Percentiles rank a stretch among this genome's conserved stretches.
phyloP scores from a whole-genome alignment of 2,797 vertebrate genomes.

The Hypotaenidia okinawae region DNA sequence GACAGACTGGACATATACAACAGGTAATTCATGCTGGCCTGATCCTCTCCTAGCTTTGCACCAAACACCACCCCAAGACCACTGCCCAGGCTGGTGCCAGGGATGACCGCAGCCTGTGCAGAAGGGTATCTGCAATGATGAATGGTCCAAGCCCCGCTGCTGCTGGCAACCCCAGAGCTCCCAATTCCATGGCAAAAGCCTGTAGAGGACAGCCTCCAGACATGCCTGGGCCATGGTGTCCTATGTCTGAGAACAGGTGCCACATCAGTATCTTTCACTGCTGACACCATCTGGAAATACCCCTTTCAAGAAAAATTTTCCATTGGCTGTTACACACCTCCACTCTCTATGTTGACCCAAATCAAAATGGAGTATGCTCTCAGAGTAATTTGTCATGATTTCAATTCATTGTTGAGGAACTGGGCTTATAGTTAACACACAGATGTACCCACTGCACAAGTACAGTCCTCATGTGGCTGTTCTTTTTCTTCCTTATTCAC shows the following conservation, averaged over 20 bases:
- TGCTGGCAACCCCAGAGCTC: neutral
- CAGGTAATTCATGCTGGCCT: neutral
- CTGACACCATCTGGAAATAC: neutral
- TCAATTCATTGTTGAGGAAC: neutral
- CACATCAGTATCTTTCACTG: neutral
- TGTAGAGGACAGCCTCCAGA: neutral
- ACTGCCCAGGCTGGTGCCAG: neutral
- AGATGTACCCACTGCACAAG: neutral
- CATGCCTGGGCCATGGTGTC: rapidly evolving
- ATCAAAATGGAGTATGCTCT: neutral
- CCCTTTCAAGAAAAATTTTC: neutral
- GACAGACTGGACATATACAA: rapidly evolving
- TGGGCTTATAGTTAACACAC: neutral
- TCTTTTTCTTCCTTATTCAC: neutral
- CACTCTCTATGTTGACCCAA: neutral
- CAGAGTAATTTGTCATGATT: neutral
- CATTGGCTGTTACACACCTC: neutral
- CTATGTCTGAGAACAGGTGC: neutral
- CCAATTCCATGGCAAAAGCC: rapidly evolving
- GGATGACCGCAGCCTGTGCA: neutral
- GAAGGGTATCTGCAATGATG: rapidly evolving
- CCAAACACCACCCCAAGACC: neutral
- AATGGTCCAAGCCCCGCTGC: neutral
- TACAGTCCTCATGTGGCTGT: neutral
- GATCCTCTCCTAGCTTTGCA: neutral